phyloP scores from a whole-genome alignment of 2,888 invertebrate species.

The Dendrolimus pini region DNA sequence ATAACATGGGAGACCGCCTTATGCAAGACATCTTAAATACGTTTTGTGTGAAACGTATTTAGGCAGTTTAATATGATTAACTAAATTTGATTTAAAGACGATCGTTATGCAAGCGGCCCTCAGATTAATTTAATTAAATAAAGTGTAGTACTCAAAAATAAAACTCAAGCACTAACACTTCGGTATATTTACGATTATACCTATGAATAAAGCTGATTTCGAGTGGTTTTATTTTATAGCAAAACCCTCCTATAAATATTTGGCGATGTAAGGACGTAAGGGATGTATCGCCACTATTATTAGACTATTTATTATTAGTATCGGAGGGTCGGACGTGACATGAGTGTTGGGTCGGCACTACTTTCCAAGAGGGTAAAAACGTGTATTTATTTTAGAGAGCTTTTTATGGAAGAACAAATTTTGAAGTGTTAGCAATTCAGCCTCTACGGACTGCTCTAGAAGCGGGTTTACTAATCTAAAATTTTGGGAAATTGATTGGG shows the following conservation, averaged over 20 bases:
- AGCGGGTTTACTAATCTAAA: no score
- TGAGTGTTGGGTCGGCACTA: constrained; percentile 10
- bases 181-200: neutral
- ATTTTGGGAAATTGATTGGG: no score
- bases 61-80: no score
- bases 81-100: no score
- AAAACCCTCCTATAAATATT: neutral
- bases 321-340: constrained; percentile 15
- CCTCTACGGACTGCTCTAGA: no score
- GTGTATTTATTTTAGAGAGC: neutral
- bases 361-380: neutral
- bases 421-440: no score
- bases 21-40: no score
- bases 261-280: neutral
- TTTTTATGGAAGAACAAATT: no score
- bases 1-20: no score
- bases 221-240: neutral
- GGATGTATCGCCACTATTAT: constrained; percentile 16
- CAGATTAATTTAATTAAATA: no score
- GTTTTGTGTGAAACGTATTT: no score
- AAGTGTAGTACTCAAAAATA: neutral
- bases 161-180: neutral
- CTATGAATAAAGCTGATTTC: neutral
- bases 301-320: constrained; percentile 22
- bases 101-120: no score